A percentile compares a stretch with the other conserved stretches of the same genome.
These are phyloP conservation scores for Homalodisca vitripennis DNA, from an alignment of 1,140 invertebrate species.

Conservation along the genomic window DNA sequence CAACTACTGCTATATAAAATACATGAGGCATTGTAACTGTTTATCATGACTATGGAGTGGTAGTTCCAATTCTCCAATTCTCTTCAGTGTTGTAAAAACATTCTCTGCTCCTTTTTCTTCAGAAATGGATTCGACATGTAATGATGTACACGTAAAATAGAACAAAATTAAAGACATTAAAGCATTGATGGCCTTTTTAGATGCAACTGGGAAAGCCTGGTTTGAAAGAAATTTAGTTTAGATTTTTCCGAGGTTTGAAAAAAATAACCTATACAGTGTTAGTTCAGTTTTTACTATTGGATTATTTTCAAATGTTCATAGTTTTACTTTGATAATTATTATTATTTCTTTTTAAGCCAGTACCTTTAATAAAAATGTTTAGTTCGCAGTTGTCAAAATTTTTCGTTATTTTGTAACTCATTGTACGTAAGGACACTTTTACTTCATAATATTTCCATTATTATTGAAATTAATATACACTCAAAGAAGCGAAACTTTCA, in stretches of 20 bases:
- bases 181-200: neutral
- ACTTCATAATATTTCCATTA: neutral
- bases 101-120: neutral
- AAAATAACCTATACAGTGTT: neutral
- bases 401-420: too few relatives aligned
- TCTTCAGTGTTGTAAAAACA: neutral
- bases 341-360: too few relatives aligned
- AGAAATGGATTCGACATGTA: neutral
- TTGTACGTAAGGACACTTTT: slow-evolving; percentile 2
- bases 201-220: slow-evolving; percentile 3
- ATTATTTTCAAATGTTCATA: too few relatives aligned
- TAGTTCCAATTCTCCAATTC: neutral
- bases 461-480: neutral
- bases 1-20: too few relatives aligned
- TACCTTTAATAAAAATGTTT: too few relatives aligned
- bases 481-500: neutral
- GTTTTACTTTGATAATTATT: too few relatives aligned
- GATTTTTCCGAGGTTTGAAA: neutral
- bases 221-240: slow-evolving; percentile 15
- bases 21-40: too few relatives aligned
- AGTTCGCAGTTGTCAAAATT: too few relatives aligned
- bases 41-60: neutral
- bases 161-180: neutral
- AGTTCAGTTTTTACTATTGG: too few relatives aligned
- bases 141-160: neutral